A percentile compares a stretch with the other conserved stretches of the same genome.
Evolutionary conservation across 2,888 invertebrate species (phyloP).

Genomic region (Cosmia pyralina): DNA sequence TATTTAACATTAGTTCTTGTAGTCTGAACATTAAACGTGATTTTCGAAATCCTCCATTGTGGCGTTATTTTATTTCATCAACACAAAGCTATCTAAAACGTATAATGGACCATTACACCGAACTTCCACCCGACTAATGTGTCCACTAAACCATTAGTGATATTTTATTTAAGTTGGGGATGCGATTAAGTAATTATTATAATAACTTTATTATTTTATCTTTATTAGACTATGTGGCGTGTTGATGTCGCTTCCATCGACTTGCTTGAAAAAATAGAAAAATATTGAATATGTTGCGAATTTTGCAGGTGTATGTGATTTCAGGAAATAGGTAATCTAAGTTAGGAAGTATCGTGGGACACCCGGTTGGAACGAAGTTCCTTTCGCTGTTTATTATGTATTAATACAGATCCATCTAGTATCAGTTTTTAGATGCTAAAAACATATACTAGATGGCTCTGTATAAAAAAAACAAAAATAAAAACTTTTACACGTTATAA

Average conservation of each 20-base stretch:
- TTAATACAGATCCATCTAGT: too few species aligned
- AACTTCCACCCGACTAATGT: slow-evolving; percentile 33
- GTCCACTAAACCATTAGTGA: slow-evolving; percentile 37
- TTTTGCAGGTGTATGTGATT: neutral
- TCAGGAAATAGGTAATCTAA: too few species aligned
- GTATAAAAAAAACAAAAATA: too few species aligned
- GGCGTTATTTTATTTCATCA: slow-evolving; percentile 35
- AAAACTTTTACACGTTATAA: too few species aligned
- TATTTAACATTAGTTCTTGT: slow-evolving; percentile 34
- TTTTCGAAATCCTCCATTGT: slow-evolving; percentile 19
- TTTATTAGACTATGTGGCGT: neutral
- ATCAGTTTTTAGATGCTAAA: too few species aligned
- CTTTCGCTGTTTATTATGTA: too few species aligned
- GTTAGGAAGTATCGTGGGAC: too few species aligned
- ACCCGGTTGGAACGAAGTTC: too few species aligned
- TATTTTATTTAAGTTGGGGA: slow-evolving; percentile 22
- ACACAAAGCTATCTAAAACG: slow-evolving; percentile 44
- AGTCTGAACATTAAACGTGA: slow-evolving; percentile 24
- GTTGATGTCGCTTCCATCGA: neutral
- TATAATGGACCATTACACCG: slow-evolving; percentile 45
- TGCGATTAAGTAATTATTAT: slow-evolving; percentile 24
- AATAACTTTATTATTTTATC: neutral
- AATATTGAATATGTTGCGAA: neutral
- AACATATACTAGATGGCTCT: too few species aligned
- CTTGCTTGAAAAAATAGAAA: neutral